Evolutionary conservation across 2,113 vertebrate genomes (phyloP).

Genomic region (Microtus richardsoni): DNA sequence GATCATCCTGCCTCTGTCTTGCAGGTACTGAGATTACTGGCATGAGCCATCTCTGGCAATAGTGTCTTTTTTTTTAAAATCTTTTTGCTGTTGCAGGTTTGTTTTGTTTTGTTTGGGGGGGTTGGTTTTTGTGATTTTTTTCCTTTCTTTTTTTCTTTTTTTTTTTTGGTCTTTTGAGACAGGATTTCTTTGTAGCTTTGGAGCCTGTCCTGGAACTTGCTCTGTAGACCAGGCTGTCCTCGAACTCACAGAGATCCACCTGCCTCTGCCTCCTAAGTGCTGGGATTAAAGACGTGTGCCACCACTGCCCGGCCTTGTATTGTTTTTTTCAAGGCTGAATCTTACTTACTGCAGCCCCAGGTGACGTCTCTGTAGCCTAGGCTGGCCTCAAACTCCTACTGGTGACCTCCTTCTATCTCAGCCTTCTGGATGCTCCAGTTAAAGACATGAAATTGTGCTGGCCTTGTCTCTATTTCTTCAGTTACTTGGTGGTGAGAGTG

Average conservation of each 20-base stretch:
- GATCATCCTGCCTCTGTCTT: no score
- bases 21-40: no score
- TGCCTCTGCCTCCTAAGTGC: no score
- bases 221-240: no score
- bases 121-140: neutral
- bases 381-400: neutral
- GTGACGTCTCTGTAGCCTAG: neutral
- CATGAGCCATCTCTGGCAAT: no score
- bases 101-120: neutral
- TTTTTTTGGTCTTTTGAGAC: no score
- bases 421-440: neutral
- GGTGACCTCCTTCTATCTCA: neutral
- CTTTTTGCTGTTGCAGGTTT: neutral
- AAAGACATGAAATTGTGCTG: neutral
- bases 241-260: no score
- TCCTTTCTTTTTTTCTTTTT: no score
- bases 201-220: no score
- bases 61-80: neutral
- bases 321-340: neutral
- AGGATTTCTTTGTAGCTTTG: no score
- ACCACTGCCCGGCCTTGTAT: no score
- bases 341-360: neutral
- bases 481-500: constrained; percentile 69
- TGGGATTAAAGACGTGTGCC: no score
- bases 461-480: constrained; percentile 63